phyloP scores from a whole-genome alignment of 2,113 vertebrate genomes.

The Lagenorhynchus albirostris region DNA sequence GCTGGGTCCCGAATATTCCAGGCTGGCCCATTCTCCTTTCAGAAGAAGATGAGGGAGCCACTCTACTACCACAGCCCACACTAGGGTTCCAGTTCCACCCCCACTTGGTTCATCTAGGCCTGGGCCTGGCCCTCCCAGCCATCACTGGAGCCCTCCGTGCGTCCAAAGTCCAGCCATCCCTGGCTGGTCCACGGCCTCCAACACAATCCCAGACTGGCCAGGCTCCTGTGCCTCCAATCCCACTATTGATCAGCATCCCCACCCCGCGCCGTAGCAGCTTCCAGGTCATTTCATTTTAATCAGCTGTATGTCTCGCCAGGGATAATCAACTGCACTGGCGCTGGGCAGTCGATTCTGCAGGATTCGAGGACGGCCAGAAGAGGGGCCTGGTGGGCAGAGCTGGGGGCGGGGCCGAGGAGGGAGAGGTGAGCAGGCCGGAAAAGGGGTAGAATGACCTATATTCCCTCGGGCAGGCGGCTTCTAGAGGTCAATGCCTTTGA shows the following conservation, averaged over 20 bases:
- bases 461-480: constrained; percentile 81
- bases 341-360: constrained; percentile 71
- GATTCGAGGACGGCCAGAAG: not conserved
- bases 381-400: not conserved
- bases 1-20: not conserved
- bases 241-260: constrained; percentile 78
- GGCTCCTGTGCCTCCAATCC: constrained; percentile 74
- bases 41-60: not conserved
- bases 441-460: constrained; percentile 85
- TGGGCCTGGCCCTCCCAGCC: not conserved
- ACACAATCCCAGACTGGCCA: constrained; percentile 72
- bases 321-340: constrained; percentile 84
- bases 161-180: constrained; percentile 76
- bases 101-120: not conserved
- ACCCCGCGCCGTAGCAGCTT: constrained; percentile 76
- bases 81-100: not conserved
- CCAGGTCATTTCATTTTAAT: constrained; percentile 91
- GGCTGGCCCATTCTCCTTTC: not conserved
- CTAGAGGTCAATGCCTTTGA: constrained; percentile 82
- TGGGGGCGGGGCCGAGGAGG: not conserved
- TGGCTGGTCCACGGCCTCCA: constrained; percentile 5
- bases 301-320: constrained; percentile 80
- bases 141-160: not conserved
- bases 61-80: not conserved
- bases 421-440: constrained; percentile 57